Conservation (phyloP, 2,113 vertebrate species). For the Psilopsiagon aurifrons region DNA sequence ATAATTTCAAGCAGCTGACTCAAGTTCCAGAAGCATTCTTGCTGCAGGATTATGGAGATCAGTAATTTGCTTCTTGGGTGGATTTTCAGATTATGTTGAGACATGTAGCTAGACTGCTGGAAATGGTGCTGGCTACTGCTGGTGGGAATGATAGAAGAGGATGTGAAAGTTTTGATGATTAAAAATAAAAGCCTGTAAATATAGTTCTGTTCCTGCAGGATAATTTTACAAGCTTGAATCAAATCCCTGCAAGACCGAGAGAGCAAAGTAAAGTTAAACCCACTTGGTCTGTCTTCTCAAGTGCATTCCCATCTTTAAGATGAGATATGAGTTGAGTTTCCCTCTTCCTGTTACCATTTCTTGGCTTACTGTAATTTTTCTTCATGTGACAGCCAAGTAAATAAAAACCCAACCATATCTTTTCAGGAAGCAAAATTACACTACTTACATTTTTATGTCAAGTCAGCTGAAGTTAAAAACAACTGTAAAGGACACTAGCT, state of each 20-base stretch:
- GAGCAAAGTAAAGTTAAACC: not conserved
- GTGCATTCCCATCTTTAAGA: not conserved
- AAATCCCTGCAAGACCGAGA: not conserved
- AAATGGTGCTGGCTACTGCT: not conserved
- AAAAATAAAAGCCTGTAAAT: slow-evolving; percentile 9
- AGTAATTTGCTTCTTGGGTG: not conserved
- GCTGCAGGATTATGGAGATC: slow-evolving; percentile 1
- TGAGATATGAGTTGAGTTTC: not conserved
- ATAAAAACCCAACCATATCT: not conserved
- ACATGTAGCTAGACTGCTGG: not conserved
- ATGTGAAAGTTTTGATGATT: not conserved
- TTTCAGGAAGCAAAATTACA: not conserved
- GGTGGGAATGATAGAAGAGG: not conserved
- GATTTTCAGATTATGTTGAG: slow-evolving; percentile 7
- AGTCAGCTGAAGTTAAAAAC: not conserved
- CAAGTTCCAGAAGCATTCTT: not conserved
- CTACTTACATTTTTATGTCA: not conserved
- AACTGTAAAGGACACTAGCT: not conserved
- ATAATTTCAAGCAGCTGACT: not conserved
- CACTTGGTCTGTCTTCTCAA: not conserved
- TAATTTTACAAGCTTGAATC: not conserved
- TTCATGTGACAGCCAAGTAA: not conserved
- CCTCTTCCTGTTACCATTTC: not conserved
- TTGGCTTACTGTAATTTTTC: not conserved
- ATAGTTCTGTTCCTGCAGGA: not conserved